phyloP scores from a whole-genome alignment of 2,888 invertebrate species.

The Drepanosiphum platanoidis region DNA sequence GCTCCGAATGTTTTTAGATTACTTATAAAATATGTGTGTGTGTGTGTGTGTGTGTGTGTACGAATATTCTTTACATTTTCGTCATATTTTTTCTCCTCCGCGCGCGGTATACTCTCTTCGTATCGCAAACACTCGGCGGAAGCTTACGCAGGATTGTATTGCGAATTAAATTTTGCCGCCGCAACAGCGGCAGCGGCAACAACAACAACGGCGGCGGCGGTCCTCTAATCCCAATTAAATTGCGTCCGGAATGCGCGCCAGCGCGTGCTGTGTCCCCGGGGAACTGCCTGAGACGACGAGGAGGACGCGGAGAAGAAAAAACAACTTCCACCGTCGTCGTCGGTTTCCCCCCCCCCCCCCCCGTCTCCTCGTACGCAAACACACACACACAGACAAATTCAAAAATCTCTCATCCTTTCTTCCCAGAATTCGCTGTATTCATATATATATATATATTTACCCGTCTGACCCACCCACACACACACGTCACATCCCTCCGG shows the following conservation, averaged over 20 bases:
- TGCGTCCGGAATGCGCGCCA: conserved; percentile 46
- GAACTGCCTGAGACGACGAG: too few species aligned
- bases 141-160: conserved; percentile 33
- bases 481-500: background rate
- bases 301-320: conserved; percentile 16
- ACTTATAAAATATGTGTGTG: background rate
- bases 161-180: conserved; percentile 52
- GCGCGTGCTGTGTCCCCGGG: conserved; percentile 17
- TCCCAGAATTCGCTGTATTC: conserved; percentile 1
- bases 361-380: background rate
- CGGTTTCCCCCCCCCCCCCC: background rate
- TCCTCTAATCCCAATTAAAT: conserved; percentile 60
- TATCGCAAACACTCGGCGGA: conserved; percentile 18
- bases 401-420: conserved; percentile 35
- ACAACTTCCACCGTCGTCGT: conserved; percentile 21
- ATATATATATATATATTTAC: background rate
- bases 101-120: background rate
- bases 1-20: background rate
- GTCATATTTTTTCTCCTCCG: conserved; percentile 13
- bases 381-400: background rate
- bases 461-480: background rate
- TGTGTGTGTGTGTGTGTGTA: background rate
- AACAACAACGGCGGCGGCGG: conserved; percentile 1
- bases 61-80: background rate
- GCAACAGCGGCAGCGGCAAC: conserved; percentile 2